Evolutionary conservation across 1,140 invertebrate genomes (phyloP).

Genomic region (Mizuhopecten yessoensis): DNA sequence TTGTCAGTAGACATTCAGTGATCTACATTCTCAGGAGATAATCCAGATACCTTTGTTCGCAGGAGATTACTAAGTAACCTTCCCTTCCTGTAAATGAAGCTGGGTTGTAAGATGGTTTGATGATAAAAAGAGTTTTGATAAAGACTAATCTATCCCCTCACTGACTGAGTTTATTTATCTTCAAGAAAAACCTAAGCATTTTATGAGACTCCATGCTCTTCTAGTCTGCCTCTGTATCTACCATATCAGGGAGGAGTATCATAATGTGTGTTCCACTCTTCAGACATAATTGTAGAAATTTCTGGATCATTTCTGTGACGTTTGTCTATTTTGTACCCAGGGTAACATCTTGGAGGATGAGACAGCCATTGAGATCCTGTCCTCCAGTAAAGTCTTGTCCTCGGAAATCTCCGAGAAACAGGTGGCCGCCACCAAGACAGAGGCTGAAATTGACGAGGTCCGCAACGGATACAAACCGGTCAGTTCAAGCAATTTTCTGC

Average conservation of each 20-base stretch:
- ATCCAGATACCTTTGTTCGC: no score
- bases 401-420: conserved; percentile 87
- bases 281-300: no score
- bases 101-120: no score
- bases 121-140: no score
- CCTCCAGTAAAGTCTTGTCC: conserved; percentile 91
- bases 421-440: conserved; percentile 77
- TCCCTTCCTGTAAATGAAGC: no score
- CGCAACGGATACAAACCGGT: conserved; percentile 83
- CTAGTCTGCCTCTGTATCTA: no score
- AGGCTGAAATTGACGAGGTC: conserved; percentile 81
- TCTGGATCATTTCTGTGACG: conserved; percentile 44
- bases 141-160: no score
- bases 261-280: no score
- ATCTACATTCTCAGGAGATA: neutral
- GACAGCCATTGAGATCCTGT: conserved; percentile 95
- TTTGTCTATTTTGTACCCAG: conserved; percentile 71
- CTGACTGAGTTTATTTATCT: no score
- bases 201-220: no score
- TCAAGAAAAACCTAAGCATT: no score
- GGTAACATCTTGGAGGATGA: conserved; percentile 98
- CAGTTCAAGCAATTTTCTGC: conserved; percentile 46
- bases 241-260: no score
- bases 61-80: neutral
- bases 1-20: neutral